Percentiles rank a stretch among this genome's conserved stretches.
Conservation (phyloP, 2,113 vertebrate species). For the Tachysurus fulvidraco region DNA sequence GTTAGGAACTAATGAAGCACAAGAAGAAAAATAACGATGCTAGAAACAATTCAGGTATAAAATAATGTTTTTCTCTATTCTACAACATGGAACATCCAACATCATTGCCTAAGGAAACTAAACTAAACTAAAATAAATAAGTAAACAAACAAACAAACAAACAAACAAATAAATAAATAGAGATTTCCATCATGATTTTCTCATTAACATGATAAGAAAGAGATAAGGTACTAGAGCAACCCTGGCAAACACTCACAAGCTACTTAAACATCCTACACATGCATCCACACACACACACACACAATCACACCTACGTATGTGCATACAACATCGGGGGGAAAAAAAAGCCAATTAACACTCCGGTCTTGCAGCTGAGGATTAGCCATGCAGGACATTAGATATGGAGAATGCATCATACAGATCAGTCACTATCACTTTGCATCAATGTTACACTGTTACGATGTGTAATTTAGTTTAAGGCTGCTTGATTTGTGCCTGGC, state of each 20-base stretch:
- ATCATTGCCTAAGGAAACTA: not conserved
- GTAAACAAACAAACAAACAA: no score
- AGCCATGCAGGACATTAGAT: constrained; percentile 30
- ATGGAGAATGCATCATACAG: constrained; percentile 36
- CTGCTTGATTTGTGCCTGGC: constrained; percentile 28
- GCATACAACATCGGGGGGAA: not conserved
- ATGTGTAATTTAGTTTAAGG: constrained; percentile 14
- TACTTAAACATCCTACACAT: constrained; percentile 12
- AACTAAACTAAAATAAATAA: no score
- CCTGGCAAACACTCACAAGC: constrained; percentile 16
- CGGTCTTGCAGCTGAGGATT: not conserved
- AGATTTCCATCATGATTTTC: not conserved
- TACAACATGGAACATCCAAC: not conserved
- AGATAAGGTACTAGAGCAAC: not conserved
- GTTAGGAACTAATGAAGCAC: not conserved
- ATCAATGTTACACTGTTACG: constrained; percentile 32
- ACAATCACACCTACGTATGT: constrained; percentile 44
- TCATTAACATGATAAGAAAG: not conserved
- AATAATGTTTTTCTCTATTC: not conserved
- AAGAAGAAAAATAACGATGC: not conserved
- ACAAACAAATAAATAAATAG: no score
- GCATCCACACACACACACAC: constrained; percentile 22
- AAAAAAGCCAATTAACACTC: constrained; percentile 6
- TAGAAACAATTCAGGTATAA: not conserved
- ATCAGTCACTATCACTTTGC: constrained; percentile 40